Percentiles rank a stretch among this genome's conserved stretches.
These are phyloP conservation scores for Phthorimaea operculella DNA, from an alignment of 1,140 invertebrate genomes.

Conservation along the genomic window DNA sequence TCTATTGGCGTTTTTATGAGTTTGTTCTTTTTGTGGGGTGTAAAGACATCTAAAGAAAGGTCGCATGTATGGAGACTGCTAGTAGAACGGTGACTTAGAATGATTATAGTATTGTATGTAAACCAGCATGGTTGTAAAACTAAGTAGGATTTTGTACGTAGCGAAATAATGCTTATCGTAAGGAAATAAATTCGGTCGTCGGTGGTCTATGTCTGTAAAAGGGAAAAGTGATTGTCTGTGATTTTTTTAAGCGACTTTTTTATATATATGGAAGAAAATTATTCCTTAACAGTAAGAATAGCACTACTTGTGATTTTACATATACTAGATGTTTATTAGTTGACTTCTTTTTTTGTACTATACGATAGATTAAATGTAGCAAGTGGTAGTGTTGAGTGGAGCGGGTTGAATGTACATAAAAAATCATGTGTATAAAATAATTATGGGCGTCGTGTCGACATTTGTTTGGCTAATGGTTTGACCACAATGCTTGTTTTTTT, in stretches of 20 bases:
- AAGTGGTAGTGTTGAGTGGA: slow-evolving; percentile 33
- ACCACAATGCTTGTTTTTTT: slow-evolving; percentile 50
- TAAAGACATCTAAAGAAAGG: slow-evolving; percentile 9
- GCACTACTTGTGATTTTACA: slow-evolving; percentile 70
- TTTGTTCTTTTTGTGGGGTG: background rate
- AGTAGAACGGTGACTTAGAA: slow-evolving; percentile 22
- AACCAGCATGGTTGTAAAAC: slow-evolving; percentile 69
- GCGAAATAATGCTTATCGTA: slow-evolving; percentile 61
- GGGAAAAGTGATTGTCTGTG: slow-evolving; percentile 69
- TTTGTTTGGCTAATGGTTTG: slow-evolving; percentile 45
- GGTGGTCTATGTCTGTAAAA: slow-evolving; percentile 67
- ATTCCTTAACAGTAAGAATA: slow-evolving; percentile 69
- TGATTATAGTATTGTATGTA: slow-evolving; percentile 37
- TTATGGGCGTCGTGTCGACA: slow-evolving; percentile 6
- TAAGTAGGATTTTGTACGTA: slow-evolving; percentile 69
- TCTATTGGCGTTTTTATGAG: background rate
- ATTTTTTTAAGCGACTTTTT: slow-evolving; percentile 71
- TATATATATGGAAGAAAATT: slow-evolving; percentile 63
- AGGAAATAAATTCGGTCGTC: slow-evolving; percentile 55
- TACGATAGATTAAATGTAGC: slow-evolving; percentile 44
- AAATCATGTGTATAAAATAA: slow-evolving; percentile 46
- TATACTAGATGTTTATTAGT: slow-evolving; percentile 61
- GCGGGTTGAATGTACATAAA: slow-evolving; percentile 60
- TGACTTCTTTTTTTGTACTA: slow-evolving; percentile 62
- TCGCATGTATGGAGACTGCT: slow-evolving; percentile 22